Evolutionary conservation across 1,140 invertebrate genomes (phyloP).

Genomic region (Aphis craccivora): DNA sequence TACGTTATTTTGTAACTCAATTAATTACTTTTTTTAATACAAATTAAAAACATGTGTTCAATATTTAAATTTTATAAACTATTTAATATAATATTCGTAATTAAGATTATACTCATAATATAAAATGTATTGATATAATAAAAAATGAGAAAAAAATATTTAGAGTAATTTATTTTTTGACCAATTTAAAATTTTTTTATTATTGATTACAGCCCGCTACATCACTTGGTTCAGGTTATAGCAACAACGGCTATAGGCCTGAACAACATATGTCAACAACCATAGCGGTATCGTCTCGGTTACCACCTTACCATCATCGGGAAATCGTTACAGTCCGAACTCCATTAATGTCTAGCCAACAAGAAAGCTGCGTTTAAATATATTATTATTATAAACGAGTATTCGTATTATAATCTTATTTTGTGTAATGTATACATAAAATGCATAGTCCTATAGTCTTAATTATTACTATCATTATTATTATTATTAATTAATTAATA

Average conservation of each 20-base stretch:
- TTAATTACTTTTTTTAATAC: neutral
- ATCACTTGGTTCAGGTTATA: neutral
- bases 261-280: slow-evolving; percentile 27
- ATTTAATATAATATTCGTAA: too few species aligned
- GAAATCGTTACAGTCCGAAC: slow-evolving; percentile 85
- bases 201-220: slow-evolving; percentile 16
- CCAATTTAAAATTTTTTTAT: neutral
- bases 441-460: neutral
- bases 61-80: too few species aligned
- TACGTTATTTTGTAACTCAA: neutral
- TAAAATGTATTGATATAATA: neutral
- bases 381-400: neutral
- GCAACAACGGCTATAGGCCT: slow-evolving; percentile 13
- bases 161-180: neutral
- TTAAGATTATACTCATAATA: neutral
- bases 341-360: slow-evolving; percentile 79
- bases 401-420: neutral
- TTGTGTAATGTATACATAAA: neutral
- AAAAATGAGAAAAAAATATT: neutral
- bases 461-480: neutral
- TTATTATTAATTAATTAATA: neutral
- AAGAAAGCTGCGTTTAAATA: slow-evolving; percentile 83
- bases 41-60: too few species aligned
- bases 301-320: slow-evolving; percentile 63
- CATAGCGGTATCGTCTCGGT: neutral